Conservation (phyloP, 2,113 vertebrate genomes). For the Etheostoma spectabile region DNA sequence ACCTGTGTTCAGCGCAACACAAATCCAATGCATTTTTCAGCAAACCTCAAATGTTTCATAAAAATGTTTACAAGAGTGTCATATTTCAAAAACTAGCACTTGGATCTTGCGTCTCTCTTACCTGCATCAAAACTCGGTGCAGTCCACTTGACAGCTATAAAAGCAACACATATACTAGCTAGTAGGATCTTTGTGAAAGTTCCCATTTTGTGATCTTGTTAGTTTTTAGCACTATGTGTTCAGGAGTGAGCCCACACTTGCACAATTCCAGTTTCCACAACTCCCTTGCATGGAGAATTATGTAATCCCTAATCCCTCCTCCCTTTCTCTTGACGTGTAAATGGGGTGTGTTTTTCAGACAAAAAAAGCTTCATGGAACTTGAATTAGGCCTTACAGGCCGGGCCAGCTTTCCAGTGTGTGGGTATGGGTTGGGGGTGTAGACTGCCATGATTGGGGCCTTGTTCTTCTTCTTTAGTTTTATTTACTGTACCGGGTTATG, state of each 20-base stretch:
- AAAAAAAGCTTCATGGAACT: background rate
- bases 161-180: slow-evolving; percentile 57
- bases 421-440: too few species aligned
- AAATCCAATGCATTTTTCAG: background rate
- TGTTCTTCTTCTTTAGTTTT: too few species aligned
- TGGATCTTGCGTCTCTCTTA: slow-evolving; percentile 37
- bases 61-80: too few species aligned
- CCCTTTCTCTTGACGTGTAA: background rate
- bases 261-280: background rate
- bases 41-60: background rate
- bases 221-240: background rate
- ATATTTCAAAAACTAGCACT: too few species aligned
- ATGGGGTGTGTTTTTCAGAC: slow-evolving; percentile 1
- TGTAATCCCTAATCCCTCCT: background rate
- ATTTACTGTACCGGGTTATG: too few species aligned
- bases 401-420: too few species aligned
- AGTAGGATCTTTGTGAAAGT: slow-evolving; percentile 61
- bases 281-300: background rate
- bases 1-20: too few species aligned
- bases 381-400: too few species aligned
- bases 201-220: slow-evolving; percentile 62
- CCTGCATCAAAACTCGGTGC: slow-evolving; percentile 74
- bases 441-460: too few species aligned
- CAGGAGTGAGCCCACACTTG: too few species aligned
- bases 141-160: slow-evolving; percentile 73